phyloP scores from a whole-genome alignment of 2,113 vertebrate species.

The Gymnobelideus leadbeateri region DNA sequence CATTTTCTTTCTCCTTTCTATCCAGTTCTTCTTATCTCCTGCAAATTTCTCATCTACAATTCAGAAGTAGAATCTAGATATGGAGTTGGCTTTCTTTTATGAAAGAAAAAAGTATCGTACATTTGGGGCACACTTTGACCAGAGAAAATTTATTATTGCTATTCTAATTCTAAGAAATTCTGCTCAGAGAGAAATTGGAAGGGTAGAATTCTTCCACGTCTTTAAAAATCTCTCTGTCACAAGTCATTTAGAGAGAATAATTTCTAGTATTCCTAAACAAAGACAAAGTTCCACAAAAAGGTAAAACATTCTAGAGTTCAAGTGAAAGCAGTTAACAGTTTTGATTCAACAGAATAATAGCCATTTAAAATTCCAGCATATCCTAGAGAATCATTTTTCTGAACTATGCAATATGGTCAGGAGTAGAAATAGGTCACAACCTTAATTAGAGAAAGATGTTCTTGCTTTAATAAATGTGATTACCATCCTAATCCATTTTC shows the following conservation, averaged over 20 bases:
- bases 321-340: not conserved
- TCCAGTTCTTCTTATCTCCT: not conserved
- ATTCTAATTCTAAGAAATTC: not conserved
- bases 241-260: not conserved
- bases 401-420: not conserved
- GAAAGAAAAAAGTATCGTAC: not conserved
- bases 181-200: not conserved
- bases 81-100: not conserved
- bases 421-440: not conserved
- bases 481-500: not conserved
- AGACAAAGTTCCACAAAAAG: not conserved
- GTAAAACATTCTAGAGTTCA: not conserved
- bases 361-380: not conserved
- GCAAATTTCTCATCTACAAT: not conserved
- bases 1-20: not conserved
- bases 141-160: not conserved
- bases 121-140: not conserved
- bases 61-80: not conserved
- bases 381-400: not conserved
- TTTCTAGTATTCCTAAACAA: not conserved
- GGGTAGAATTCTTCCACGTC: not conserved
- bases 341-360: not conserved
- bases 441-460: not conserved
- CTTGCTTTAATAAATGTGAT: conserved; percentile 4
- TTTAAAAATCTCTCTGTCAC: not conserved